Percentiles rank a stretch among this genome's conserved stretches.
Conservation (phyloP, 2,113 vertebrate genomes). For the Colius striatus region DNA sequence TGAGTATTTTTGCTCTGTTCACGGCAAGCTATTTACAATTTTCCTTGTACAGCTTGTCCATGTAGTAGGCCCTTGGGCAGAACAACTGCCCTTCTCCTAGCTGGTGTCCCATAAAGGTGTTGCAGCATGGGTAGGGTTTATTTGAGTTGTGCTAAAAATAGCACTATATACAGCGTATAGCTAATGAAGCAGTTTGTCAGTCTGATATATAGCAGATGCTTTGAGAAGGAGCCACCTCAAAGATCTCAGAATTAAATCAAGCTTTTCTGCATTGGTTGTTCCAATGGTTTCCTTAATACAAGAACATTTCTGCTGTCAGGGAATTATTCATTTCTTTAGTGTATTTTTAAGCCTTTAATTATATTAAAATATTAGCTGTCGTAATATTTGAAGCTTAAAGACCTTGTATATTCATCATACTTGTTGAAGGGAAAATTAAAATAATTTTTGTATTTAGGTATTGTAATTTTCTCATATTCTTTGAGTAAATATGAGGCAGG, state of each 20-base stretch:
- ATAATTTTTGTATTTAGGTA: conserved; percentile 42
- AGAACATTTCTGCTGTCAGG: conserved; percentile 53
- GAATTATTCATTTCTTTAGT: conserved; percentile 64
- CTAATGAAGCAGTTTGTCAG: conserved; percentile 15
- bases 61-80: neutral
- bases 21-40: neutral
- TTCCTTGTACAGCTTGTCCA: neutral
- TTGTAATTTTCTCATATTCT: conserved; percentile 19
- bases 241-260: conserved; percentile 53
- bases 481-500: conserved; percentile 44
- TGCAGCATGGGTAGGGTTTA: neutral
- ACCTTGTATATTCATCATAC: conserved; percentile 46
- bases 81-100: neutral
- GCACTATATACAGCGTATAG: neutral
- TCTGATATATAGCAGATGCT: conserved; percentile 33
- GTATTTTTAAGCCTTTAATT: conserved; percentile 68
- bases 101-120: neutral
- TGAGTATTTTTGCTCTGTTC: neutral
- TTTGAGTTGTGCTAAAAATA: neutral
- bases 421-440: conserved; percentile 60
- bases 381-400: conserved; percentile 62
- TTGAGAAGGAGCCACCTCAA: conserved; percentile 17
- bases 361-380: conserved; percentile 73
- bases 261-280: conserved; percentile 25
- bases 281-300: conserved; percentile 18